Conservation (phyloP, 2,797 vertebrate species). For the Aulostomus chinensis region DNA sequence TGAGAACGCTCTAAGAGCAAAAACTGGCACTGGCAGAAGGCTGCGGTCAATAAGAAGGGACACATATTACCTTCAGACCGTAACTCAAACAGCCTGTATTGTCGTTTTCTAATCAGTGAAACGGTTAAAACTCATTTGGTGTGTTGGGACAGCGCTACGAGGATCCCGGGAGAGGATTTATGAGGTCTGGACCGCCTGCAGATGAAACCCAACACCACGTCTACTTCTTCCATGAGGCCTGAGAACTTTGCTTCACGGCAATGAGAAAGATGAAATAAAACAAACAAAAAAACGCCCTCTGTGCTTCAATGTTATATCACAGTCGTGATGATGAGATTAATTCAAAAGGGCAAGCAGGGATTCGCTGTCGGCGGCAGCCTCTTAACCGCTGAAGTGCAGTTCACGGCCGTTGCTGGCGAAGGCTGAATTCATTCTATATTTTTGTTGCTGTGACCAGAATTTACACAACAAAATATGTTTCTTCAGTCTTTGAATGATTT, state of each 20-base stretch:
- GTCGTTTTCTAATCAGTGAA: conserved; percentile 18
- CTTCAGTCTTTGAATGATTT: too few species aligned
- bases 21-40: background rate
- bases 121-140: conserved; percentile 34
- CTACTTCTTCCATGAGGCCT: conserved; percentile 29
- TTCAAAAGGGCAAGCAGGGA: too few species aligned
- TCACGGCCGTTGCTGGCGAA: too few species aligned
- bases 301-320: too few species aligned
- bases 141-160: conserved; percentile 44
- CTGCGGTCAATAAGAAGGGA: conserved; percentile 8
- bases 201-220: conserved; percentile 63
- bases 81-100: conserved; percentile 10
- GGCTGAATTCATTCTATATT: too few species aligned
- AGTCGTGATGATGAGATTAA: background rate
- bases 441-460: too few species aligned
- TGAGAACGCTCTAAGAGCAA: too few species aligned
- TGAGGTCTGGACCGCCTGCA: conserved; percentile 59
- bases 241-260: conserved; percentile 26
- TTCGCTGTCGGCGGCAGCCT: too few species aligned
- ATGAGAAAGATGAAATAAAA: too few species aligned
- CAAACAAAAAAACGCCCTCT: conserved; percentile 4
- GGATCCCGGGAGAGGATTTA: conserved; percentile 62
- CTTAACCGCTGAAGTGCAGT: too few species aligned
- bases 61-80: conserved; percentile 1
- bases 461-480: too few species aligned